Evolutionary conservation across 2,797 vertebrate species (phyloP).

Genomic region (Amniataba percoides): DNA sequence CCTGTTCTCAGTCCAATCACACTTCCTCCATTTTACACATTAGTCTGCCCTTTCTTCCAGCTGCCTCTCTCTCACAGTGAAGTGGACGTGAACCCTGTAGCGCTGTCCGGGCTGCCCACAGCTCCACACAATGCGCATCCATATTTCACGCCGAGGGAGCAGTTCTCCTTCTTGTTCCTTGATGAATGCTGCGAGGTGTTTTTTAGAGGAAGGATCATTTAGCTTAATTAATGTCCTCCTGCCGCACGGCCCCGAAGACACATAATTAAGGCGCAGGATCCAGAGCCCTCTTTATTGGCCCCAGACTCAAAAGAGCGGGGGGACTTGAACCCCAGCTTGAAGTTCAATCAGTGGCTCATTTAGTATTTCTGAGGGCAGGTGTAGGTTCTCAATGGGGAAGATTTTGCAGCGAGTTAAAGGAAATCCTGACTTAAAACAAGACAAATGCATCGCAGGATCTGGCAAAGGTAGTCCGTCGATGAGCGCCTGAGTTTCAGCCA

Average conservation of each 20-base stretch:
- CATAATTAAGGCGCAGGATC: slow-evolving; percentile 59
- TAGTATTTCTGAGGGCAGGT: slow-evolving; percentile 52
- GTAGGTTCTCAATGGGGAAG: slow-evolving; percentile 32
- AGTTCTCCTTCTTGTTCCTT: slow-evolving; percentile 45
- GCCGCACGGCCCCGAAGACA: slow-evolving; percentile 50
- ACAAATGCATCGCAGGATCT: slow-evolving; percentile 34
- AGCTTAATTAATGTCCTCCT: slow-evolving; percentile 67
- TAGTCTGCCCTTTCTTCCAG: slow-evolving; percentile 47
- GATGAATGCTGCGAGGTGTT: slow-evolving; percentile 63
- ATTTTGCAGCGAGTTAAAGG: slow-evolving; percentile 15
- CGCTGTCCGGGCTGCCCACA: slow-evolving; percentile 36
- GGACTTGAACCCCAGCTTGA: slow-evolving; percentile 52
- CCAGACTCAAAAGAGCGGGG: slow-evolving; percentile 42
- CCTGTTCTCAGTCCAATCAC: slow-evolving; percentile 61
- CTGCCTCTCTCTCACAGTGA: slow-evolving; percentile 51
- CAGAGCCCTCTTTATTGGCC: slow-evolving; percentile 55
- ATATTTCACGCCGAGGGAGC: slow-evolving; percentile 54
- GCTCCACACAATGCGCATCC: slow-evolving; percentile 57
- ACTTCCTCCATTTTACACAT: slow-evolving; percentile 67
- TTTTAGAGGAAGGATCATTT: slow-evolving; percentile 61
- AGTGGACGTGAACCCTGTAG: slow-evolving; percentile 49
- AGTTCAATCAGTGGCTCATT: slow-evolving; percentile 56
- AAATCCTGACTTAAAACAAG: slow-evolving; percentile 13
- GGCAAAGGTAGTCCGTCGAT: slow-evolving; percentile 32
- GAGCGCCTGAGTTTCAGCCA: slow-evolving; percentile 6